phyloP scores from a whole-genome alignment of 2,113 vertebrate genomes.

The Plotosus lineatus region DNA sequence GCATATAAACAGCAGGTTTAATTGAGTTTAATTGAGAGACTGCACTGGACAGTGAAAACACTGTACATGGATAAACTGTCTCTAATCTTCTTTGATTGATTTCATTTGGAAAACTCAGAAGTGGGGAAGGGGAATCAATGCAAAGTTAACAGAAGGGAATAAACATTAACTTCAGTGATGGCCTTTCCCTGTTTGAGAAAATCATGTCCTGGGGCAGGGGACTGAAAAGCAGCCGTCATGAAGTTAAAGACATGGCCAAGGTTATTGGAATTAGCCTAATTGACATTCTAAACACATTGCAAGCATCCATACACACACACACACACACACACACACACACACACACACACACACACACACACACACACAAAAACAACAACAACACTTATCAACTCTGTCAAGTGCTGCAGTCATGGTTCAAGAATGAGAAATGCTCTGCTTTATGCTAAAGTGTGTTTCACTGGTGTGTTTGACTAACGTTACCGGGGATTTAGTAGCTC shows the following conservation, averaged over 20 bases:
- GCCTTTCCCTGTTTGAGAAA: constrained; percentile 24
- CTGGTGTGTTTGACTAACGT: neutral
- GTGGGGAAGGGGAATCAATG: constrained; percentile 45
- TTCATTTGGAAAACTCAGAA: constrained; percentile 30
- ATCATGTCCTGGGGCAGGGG: constrained; percentile 20
- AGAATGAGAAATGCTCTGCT: constrained; percentile 13
- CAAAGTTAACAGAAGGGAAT: constrained; percentile 43
- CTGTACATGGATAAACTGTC: constrained; percentile 29
- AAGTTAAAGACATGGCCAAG: constrained; percentile 19
- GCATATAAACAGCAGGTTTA: constrained; percentile 12
- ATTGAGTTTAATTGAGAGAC: constrained; percentile 18
- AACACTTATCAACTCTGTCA: constrained; percentile 33
- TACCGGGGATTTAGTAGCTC: too few species aligned
- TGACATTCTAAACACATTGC: constrained; percentile 22
- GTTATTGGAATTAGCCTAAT: constrained; percentile 33
- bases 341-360: too few species aligned
- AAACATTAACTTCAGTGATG: constrained; percentile 43
- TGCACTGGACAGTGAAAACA: constrained; percentile 18
- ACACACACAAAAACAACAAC: too few species aligned
- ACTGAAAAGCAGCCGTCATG: constrained; percentile 11
- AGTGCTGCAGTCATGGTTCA: neutral
- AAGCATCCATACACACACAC: neutral
- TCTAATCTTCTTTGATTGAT: constrained; percentile 49
- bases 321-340: too few species aligned
- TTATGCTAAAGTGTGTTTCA: neutral